These are phyloP conservation scores for Collichthys lucidus DNA, from an alignment of 2,113 vertebrate species.

Conservation along the genomic window DNA sequence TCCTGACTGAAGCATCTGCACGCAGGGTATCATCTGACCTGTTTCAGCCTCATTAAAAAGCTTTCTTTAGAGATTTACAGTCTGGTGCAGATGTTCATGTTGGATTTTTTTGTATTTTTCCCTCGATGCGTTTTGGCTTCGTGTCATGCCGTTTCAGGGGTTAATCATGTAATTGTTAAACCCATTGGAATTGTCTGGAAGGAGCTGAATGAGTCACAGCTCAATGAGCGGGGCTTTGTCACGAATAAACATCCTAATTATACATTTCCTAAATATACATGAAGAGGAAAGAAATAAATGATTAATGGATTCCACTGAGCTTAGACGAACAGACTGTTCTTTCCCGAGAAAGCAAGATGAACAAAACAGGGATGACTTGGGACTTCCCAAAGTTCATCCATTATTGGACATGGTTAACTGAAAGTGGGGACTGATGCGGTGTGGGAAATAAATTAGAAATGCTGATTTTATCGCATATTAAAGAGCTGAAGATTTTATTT, in stretches of 20 bases:
- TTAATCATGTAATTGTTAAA: constrained; percentile 21
- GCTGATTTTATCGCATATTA: background rate
- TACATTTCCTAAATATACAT: background rate
- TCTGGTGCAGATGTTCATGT: background rate
- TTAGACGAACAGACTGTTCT: background rate
- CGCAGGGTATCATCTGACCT: background rate
- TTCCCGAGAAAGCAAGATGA: background rate
- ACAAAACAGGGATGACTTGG: background rate
- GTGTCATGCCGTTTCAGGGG: background rate
- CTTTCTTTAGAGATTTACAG: background rate
- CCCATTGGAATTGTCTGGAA: background rate
- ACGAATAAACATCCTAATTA: background rate
- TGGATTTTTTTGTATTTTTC: too few relatives aligned
- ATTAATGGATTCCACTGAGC: constrained; percentile 22
- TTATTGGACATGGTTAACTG: background rate
- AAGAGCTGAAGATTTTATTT: background rate
- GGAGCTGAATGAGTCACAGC: constrained; percentile 10
- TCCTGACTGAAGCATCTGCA: background rate
- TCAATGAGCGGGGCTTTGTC: background rate
- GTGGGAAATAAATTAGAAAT: background rate
- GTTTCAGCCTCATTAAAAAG: constrained; percentile 13
- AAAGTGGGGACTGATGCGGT: background rate
- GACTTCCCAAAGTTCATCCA: background rate
- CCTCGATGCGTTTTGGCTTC: background rate
- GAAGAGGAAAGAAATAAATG: background rate